phyloP scores from a whole-genome alignment of 2,113 vertebrate species.

The Pteruthius melanotis region DNA sequence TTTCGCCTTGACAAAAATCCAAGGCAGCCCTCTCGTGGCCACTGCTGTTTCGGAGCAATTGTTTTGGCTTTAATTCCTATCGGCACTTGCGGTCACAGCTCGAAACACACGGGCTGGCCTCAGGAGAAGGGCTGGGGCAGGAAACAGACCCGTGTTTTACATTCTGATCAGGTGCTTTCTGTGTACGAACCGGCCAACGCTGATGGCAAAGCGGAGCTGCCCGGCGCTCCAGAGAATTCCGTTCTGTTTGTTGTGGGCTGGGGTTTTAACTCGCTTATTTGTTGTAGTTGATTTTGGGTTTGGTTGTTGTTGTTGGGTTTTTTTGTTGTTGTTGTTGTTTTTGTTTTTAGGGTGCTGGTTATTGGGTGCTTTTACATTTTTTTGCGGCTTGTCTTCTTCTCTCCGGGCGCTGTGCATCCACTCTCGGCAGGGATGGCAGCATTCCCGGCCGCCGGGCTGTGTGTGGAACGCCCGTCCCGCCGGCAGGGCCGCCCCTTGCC shows the following conservation, averaged over 20 bases:
- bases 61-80: background rate
- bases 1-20: background rate
- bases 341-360: too few species aligned
- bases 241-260: background rate
- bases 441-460: background rate
- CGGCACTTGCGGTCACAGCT: background rate
- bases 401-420: background rate
- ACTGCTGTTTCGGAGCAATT: background rate
- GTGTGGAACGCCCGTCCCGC: background rate
- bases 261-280: background rate
- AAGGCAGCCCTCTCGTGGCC: conserved; percentile 24
- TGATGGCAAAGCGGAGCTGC: background rate
- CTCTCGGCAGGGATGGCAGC: background rate
- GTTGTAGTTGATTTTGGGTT: background rate
- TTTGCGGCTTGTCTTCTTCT: too few species aligned
- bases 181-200: rapidly evolving
- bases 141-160: rapidly evolving
- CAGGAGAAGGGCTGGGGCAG: background rate
- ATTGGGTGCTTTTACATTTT: background rate
- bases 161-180: background rate
- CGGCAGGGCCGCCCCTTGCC: background rate
- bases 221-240: background rate
- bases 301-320: too few species aligned
- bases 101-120: rapidly evolving
- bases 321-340: background rate